These are phyloP conservation scores for Astreopora myriophthalma DNA, from an alignment of 64 coral and sea anemone genomes.

Conservation along the genomic window DNA sequence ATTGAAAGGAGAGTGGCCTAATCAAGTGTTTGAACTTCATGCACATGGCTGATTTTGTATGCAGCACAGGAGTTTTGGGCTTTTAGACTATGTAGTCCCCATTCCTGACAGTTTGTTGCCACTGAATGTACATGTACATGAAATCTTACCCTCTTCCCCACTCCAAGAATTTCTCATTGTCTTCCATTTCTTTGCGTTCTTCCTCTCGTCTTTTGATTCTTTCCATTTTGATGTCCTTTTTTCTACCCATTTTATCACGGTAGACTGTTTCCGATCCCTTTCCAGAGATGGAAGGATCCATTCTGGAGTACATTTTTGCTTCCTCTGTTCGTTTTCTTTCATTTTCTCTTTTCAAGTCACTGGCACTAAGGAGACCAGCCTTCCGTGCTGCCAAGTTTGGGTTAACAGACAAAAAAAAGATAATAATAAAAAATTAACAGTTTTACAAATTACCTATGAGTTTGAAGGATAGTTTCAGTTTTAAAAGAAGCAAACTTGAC, in stretches of 20 bases:
- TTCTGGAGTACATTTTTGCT: conserved; percentile 77
- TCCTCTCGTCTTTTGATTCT: conserved; percentile 82
- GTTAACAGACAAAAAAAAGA: background rate
- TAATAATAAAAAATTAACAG: too few species aligned
- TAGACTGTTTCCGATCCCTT: conserved; percentile 92
- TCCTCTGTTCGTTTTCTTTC: conserved; percentile 62
- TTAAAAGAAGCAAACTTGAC: too few species aligned
- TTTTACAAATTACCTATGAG: too few species aligned
- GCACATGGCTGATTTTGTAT: too few species aligned
- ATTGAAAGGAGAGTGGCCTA: too few species aligned
- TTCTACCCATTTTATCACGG: conserved; percentile 86
- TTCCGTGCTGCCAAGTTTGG: conserved; percentile 40
- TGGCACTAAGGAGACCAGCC: conserved; percentile 84
- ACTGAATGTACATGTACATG: too few species aligned
- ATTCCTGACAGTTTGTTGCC: too few species aligned
- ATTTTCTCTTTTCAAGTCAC: conserved; percentile 78
- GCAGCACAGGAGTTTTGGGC: too few species aligned
- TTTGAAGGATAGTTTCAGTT: too few species aligned
- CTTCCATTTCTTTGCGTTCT: conserved; percentile 76
- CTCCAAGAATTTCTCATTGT: conserved; percentile 88
- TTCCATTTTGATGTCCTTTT: conserved; percentile 76
- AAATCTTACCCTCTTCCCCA: conserved; percentile 92
- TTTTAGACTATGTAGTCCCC: too few species aligned
- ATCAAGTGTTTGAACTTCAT: too few species aligned
- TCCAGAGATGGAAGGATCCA: conserved; percentile 71